Percentiles rank a stretch among this genome's conserved stretches.
These are phyloP conservation scores for Philereme vetulata DNA, from an alignment of 2,888 invertebrate genomes.

Conservation along the genomic window DNA sequence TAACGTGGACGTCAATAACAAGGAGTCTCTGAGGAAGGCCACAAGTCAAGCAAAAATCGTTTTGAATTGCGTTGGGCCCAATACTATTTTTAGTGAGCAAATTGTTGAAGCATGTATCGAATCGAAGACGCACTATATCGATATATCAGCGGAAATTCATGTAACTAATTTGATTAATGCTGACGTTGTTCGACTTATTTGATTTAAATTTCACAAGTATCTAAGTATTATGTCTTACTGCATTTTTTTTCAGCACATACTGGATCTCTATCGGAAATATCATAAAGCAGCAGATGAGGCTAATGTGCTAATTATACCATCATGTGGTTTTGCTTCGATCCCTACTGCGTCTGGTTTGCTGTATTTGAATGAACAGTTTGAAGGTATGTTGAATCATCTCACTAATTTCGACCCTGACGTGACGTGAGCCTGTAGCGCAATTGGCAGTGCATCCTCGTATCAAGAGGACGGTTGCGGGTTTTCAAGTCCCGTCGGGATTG, in stretches of 20 bases:
- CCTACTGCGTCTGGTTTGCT: constrained; percentile 53
- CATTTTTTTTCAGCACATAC: constrained; percentile 52
- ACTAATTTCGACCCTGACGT: not conserved
- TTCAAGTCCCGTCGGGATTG: no score
- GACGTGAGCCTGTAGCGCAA: no score
- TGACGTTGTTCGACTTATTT: no score
- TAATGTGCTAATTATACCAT: constrained; percentile 53
- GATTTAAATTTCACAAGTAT: no score
- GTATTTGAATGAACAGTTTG: constrained; percentile 53
- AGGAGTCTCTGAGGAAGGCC: constrained; percentile 42
- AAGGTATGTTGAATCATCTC: constrained; percentile 43
- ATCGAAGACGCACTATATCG: constrained; percentile 58
- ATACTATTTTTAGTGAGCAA: constrained; percentile 48
- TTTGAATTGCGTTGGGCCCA: constrained; percentile 62
- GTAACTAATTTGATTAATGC: constrained; percentile 43
- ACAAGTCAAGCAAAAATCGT: constrained; percentile 48
- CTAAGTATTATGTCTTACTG: no score
- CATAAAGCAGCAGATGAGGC: constrained; percentile 54
- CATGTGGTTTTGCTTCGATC: constrained; percentile 58
- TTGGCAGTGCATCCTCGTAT: no score
- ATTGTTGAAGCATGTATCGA: constrained; percentile 61
- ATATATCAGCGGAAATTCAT: constrained; percentile 62
- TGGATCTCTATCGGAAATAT: constrained; percentile 48
- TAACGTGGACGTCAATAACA: constrained; percentile 50
- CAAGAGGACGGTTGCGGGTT: no score